phyloP scores from a whole-genome alignment of 1,140 invertebrate genomes.

The Zaprionus nigranus region DNA sequence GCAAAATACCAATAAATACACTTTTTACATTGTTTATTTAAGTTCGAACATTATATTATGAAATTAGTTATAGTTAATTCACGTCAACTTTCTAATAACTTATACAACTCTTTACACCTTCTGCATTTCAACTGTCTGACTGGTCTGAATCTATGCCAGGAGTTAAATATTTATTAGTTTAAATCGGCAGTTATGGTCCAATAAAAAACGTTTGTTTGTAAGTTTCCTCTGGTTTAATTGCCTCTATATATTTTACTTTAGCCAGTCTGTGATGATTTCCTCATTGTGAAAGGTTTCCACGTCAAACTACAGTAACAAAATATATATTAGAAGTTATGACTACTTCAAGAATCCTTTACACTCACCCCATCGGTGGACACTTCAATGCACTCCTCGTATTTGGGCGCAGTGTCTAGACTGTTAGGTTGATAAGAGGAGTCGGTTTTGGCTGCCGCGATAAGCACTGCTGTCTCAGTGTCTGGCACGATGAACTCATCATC shows the following conservation, averaged over 20 bases:
- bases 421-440: constrained; percentile 53
- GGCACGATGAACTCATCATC: constrained; percentile 31
- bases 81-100: constrained; percentile 42
- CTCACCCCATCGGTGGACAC: constrained; percentile 44
- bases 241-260: constrained; percentile 39
- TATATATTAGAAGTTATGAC: neutral
- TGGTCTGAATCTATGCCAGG: constrained; percentile 61
- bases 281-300: constrained; percentile 73
- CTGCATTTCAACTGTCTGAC: constrained; percentile 51
- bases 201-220: constrained; percentile 67
- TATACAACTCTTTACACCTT: constrained; percentile 39
- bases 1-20: constrained; percentile 38
- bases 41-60: constrained; percentile 46
- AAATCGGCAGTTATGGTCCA: constrained; percentile 53
- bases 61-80: constrained; percentile 54
- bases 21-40: constrained; percentile 34
- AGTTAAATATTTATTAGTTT: constrained; percentile 63
- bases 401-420: constrained; percentile 38
- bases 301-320: constrained; percentile 59
- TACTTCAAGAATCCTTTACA: neutral
- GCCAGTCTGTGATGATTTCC: constrained; percentile 81
- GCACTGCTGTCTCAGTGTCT: constrained; percentile 65
- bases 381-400: constrained; percentile 56
- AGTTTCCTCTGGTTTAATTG: constrained; percentile 13
- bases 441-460: constrained; percentile 67